Base-by-base conservation (phyloP, 2,113 vertebrate species). In the Guaruba guarouba region DNA sequence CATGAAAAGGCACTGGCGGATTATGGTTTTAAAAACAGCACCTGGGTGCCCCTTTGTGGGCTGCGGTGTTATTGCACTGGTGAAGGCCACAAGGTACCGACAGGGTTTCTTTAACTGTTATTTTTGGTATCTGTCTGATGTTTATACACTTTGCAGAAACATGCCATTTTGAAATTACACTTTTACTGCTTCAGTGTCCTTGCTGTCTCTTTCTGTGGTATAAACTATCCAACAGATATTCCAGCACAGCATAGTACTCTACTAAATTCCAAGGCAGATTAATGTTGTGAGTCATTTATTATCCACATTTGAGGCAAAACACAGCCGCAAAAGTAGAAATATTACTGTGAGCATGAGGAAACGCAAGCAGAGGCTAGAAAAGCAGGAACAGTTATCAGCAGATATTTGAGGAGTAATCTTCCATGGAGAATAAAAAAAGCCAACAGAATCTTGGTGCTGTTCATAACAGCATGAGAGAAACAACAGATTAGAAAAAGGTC, bases 1-100 rank as follows among this genome's bases (percentile, higher is more conserved):
- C 20, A 19, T 3, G 35, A 71, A 63, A 66, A 63, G 4, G 17
- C 4, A 0, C 17, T 18, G 29, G 33, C 57, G 46, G 20, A n/a
- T 13, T 48, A 14, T 23, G 6, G 17, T 44, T 63, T 86, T 48
- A 91, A 92, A 84, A 3, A 23, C 55, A 90, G 86, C 82, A 16
- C 88, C 41, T 64, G 92, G 75, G 90, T 54, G 81, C 94, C 96
- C 90, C 96, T 96, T 78, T 92, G 94, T 92, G 96, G 96, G 59
- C 82, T 89, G 10, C 29, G 13, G 3, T 14, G 82, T 95, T 96
- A 97, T 49, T 96, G 93, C 94, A 97, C 19, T 18, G 43, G 7
- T 22, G 68, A 88, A 63, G 29, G 22, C n/a, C 14, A 3, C 25
- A 67, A 44, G 6, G 29, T 55, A 63, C 37, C n/a, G 33, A 16